Conservation (phyloP, 2,888 invertebrate species). For the Rhamnusium bicolor region DNA sequence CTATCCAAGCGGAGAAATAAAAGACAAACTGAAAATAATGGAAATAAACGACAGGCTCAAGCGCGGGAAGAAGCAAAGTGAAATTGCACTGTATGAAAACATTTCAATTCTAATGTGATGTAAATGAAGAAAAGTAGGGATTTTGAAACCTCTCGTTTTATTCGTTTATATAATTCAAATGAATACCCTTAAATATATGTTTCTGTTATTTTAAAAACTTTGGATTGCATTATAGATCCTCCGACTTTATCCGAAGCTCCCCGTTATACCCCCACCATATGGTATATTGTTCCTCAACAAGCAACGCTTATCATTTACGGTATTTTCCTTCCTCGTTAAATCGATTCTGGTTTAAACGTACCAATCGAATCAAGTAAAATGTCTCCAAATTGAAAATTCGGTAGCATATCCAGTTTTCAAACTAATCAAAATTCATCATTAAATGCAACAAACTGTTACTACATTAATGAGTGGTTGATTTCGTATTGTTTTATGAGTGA, state of each 20-base stretch:
- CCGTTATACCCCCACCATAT: background rate
- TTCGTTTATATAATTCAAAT: background rate
- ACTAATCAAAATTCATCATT: no score
- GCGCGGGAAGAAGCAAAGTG: background rate
- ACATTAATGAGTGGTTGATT: no score
- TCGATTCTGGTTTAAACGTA: no score
- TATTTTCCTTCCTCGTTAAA: background rate
- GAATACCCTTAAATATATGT: background rate
- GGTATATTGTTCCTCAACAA: background rate
- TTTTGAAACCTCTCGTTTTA: constrained; percentile 1
- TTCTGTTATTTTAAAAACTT: background rate
- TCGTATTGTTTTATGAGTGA: no score
- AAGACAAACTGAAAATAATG: constrained; percentile 32
- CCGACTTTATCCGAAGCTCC: background rate
- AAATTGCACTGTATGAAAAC: constrained; percentile 37
- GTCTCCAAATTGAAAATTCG: no score
- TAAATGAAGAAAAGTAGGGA: constrained; percentile 36
- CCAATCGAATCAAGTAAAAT: no score
- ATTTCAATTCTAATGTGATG: constrained; percentile 42
- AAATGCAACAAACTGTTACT: no score
- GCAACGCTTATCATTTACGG: background rate
- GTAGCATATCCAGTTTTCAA: no score
- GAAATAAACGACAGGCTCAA: constrained; percentile 1
- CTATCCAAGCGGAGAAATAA: constrained; percentile 14
- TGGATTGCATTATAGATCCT: background rate